A percentile compares a stretch with the other conserved stretches of the same genome.
These are phyloP conservation scores for Diloba caeruleocephala DNA, from an alignment of 2,888 invertebrate species.

Conservation along the genomic window DNA sequence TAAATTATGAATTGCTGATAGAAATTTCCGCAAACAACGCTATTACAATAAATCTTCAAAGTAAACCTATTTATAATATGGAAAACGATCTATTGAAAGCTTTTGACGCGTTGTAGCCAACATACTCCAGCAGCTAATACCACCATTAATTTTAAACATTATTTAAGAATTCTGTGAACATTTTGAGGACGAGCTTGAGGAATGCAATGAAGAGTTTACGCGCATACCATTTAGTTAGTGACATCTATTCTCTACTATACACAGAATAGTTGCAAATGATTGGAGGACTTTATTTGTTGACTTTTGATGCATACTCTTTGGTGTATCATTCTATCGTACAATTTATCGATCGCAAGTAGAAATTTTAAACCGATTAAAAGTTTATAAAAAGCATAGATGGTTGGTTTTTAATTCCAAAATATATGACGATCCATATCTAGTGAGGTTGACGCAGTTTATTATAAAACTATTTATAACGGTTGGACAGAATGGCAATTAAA, in stretches of 20 bases:
- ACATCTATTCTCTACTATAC: slow-evolving; percentile 60
- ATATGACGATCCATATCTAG: too few relatives aligned
- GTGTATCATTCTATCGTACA: too few relatives aligned
- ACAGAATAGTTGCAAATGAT: slow-evolving; percentile 42
- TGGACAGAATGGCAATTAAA: slow-evolving; percentile 6
- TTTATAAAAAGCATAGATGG: too few relatives aligned
- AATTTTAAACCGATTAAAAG: too few relatives aligned
- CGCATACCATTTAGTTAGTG: slow-evolving; percentile 62
- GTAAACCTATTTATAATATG: slow-evolving; percentile 26
- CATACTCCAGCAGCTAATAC: slow-evolving; percentile 56
- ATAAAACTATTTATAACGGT: background rate
- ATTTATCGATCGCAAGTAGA: too few relatives aligned
- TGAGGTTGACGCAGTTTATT: background rate
- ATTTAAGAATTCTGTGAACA: slow-evolving; percentile 70
- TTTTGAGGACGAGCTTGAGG: slow-evolving; percentile 59
- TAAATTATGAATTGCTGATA: slow-evolving; percentile 8
- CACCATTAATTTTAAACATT: slow-evolving; percentile 73
- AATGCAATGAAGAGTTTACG: slow-evolving; percentile 63
- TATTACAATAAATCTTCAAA: slow-evolving; percentile 30
- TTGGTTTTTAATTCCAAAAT: too few relatives aligned
- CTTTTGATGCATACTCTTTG: slow-evolving; percentile 3
- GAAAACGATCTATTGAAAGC: slow-evolving; percentile 43
- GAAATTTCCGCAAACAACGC: slow-evolving; percentile 11
- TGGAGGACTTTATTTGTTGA: slow-evolving; percentile 17
- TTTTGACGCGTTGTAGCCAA: slow-evolving; percentile 37